phyloP scores from a whole-genome alignment of 2,113 vertebrate genomes.

The Triplophysa dalaica region DNA sequence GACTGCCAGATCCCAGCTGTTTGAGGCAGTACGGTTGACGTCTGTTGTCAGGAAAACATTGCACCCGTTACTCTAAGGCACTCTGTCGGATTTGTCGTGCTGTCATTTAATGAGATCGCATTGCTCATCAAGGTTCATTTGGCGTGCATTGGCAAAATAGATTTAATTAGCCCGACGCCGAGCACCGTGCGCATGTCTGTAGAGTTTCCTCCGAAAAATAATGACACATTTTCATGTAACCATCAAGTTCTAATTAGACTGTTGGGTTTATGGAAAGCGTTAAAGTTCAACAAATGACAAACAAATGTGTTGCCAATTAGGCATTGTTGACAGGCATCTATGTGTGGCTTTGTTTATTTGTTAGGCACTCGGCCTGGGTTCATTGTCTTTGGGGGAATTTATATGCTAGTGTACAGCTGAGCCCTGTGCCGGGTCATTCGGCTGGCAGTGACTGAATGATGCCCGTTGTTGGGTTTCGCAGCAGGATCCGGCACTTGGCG shows the following conservation, averaged over 20 bases:
- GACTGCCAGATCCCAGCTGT: constrained; percentile 72
- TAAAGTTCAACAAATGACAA: constrained; percentile 77
- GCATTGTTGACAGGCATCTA: constrained; percentile 67
- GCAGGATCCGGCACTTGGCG: constrained; percentile 65
- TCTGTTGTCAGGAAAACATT: constrained; percentile 61
- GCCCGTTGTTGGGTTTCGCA: constrained; percentile 65
- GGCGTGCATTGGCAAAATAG: constrained; percentile 66
- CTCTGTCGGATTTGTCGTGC: constrained; percentile 51
- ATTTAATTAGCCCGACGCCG: constrained; percentile 72
- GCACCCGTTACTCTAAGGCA: constrained; percentile 38
- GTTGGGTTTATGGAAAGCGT: constrained; percentile 65
- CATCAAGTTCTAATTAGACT: constrained; percentile 77
- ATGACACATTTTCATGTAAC: constrained; percentile 79
- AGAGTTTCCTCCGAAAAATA: constrained; percentile 64
- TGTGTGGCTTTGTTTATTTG: constrained; percentile 57
- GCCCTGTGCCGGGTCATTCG: constrained; percentile 56
- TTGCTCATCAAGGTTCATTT: constrained; percentile 75
- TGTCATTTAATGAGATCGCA: constrained; percentile 74
- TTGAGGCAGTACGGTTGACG: constrained; percentile 52
- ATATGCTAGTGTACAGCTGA: constrained; percentile 60
- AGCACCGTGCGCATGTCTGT: constrained; percentile 56
- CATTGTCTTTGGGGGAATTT: constrained; percentile 52
- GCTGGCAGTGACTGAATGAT: constrained; percentile 71
- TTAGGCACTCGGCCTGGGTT: constrained; percentile 25
- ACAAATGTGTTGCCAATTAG: constrained; percentile 76